Percentiles rank a stretch among this genome's conserved stretches.
Evolutionary conservation across 2,797 vertebrate species (phyloP).

Genomic region (Coendou prehensilis): DNA sequence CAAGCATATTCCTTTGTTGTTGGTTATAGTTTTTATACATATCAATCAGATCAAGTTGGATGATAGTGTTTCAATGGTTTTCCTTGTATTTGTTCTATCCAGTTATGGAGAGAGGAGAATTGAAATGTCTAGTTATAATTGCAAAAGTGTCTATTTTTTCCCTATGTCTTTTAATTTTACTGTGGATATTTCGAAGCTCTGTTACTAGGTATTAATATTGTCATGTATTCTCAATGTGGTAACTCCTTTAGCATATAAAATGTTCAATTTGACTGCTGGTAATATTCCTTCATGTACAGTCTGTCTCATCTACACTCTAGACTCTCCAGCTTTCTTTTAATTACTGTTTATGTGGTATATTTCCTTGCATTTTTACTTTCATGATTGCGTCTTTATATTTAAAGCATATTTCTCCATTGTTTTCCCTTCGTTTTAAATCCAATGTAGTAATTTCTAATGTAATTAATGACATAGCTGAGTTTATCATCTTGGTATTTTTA

Average conservation of each 20-base stretch:
- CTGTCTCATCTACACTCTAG: background rate
- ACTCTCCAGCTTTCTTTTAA: background rate
- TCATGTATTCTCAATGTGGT: background rate
- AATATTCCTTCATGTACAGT: background rate
- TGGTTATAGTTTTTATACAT: background rate
- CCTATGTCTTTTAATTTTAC: background rate
- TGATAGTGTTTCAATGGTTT: conserved; percentile 17
- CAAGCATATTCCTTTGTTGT: background rate
- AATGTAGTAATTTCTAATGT: background rate
- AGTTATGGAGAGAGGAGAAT: background rate
- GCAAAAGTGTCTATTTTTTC: background rate
- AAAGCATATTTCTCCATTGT: background rate
- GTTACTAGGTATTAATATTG: background rate
- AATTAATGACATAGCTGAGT: background rate
- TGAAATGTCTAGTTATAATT: background rate
- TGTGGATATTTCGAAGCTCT: background rate
- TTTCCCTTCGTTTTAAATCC: background rate
- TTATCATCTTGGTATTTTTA: background rate
- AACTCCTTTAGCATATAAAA: background rate
- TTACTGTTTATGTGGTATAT: background rate
- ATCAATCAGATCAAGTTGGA: background rate
- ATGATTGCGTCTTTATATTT: background rate
- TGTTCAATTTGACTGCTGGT: conserved; percentile 21
- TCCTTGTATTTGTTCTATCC: background rate
- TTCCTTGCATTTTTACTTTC: conserved; percentile 6